Percentiles rank a stretch among this genome's conserved stretches.
phyloP scores from a whole-genome alignment of 2,888 invertebrate genomes.

The Seira musarum region DNA sequence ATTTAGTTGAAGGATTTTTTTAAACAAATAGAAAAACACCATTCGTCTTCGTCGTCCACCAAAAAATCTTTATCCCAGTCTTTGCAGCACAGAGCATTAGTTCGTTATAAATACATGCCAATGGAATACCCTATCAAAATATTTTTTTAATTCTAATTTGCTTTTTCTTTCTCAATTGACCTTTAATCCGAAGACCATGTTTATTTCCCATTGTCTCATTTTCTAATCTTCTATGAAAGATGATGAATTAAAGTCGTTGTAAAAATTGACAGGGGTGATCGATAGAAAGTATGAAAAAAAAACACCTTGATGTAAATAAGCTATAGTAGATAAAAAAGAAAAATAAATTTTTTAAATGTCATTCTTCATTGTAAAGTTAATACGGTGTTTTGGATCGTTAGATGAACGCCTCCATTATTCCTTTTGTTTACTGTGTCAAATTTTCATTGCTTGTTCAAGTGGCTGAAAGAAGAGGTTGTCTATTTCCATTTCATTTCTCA shows the following conservation, averaged over 20 bases:
- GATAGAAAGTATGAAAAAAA: background rate
- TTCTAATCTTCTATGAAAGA: background rate
- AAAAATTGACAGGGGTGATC: slow-evolving; percentile 1
- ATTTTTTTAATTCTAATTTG: no score
- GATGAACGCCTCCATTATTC: background rate
- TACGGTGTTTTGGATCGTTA: background rate
- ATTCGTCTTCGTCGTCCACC: no score
- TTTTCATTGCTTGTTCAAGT: background rate
- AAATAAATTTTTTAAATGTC: background rate
- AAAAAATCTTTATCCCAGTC: no score
- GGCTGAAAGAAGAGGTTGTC: background rate
- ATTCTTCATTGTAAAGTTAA: background rate
- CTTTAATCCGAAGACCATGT: background rate
- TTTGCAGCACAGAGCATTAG: no score
- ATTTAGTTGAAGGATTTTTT: background rate
- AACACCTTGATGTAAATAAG: background rate
- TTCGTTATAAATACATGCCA: no score
- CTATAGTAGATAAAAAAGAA: background rate
- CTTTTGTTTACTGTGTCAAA: slow-evolving; percentile 6
- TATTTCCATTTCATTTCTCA: background rate
- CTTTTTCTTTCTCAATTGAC: background rate
- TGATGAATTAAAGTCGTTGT: background rate
- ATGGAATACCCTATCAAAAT: no score
- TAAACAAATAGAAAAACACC: no score
- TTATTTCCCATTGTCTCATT: background rate